Evolutionary conservation across 2,113 vertebrate species (phyloP), one percentile per base, ranked within the genome.

Genomic region (Nettapus auritus): DNA sequence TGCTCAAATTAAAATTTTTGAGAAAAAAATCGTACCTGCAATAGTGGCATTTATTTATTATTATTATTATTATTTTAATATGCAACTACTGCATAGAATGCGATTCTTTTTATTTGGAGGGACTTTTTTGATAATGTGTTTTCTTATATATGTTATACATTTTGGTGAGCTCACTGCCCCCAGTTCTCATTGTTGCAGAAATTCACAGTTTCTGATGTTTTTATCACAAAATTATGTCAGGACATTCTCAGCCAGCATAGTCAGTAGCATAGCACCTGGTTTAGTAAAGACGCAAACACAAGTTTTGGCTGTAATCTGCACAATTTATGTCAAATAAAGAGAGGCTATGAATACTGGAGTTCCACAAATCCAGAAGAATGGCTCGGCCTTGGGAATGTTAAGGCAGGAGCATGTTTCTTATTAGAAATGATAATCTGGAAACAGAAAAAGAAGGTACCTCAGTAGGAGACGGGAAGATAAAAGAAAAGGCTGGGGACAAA

Each of bases 51-150:
- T 82, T 62, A 71, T 4, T 40, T 40, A 17, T 40, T 40, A 13
- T 40, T 40, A 40, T 46, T 46, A 44, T 46, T 46, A 64, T 48
- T 62, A 3, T 76, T 93, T 64, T 50, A 62, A 50, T 56, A 86
- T 68, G 25, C 33, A 86, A 11, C 10, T 56, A 6, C 31, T 84
- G 75, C 70, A 73, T 84, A 69, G 29, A 68, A 71, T 29, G 10
- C 0, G 2, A 22, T n/a, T 4, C 1, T 71, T 93, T 79, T 63
- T 42, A 3, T 52, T 88, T 75, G 79, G n/a, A 69, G 67, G 29
- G 70, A 25, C 0, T 17, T 55, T 63, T 95, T 69, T 33, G 0
- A 56, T 71, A 0, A 60, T n/a, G 19, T 60, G 0, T 28, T 69
- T 56, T 57, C 46, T 48, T 48, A 46, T 9, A 48, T 20, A 21